Evolutionary conservation across 2,888 invertebrate species (phyloP).

Genomic region (Calameuta pallipes): DNA sequence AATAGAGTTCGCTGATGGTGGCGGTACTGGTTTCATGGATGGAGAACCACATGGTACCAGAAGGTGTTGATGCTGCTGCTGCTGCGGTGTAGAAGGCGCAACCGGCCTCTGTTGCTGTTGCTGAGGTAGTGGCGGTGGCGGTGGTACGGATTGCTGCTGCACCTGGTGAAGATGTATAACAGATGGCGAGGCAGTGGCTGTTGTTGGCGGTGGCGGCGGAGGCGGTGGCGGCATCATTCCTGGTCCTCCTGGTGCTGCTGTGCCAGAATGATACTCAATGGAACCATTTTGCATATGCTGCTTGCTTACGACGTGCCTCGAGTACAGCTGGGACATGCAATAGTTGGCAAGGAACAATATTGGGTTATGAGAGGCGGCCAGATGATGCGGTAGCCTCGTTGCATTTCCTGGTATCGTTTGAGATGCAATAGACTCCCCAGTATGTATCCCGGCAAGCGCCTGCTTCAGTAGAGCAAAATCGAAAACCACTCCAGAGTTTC

Average conservation of each 20-base stretch:
- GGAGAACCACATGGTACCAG: conserved; percentile 61
- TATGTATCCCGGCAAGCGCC: conserved; percentile 74
- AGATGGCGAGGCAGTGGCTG: conserved; percentile 39
- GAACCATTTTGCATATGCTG: conserved; percentile 70
- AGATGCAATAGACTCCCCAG: conserved; percentile 68
- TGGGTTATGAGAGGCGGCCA: conserved; percentile 73
- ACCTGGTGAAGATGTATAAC: conserved; percentile 25
- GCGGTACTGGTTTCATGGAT: conserved; percentile 52
- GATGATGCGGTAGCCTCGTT: conserved; percentile 44
- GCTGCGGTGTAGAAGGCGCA: conserved; percentile 33
- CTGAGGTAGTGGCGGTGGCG: conserved; percentile 53
- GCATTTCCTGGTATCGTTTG: conserved; percentile 45
- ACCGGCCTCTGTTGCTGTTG: conserved; percentile 41
- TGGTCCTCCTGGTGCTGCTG: not conserved
- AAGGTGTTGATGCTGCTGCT: conserved; percentile 34
- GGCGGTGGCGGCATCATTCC: conserved; percentile 48
- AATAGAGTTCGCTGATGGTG: conserved; percentile 48
- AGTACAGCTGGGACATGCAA: conserved; percentile 80
- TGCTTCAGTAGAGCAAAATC: conserved; percentile 77
- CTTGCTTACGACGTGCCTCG: conserved; percentile 73
- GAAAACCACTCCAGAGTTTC: conserved; percentile 75
- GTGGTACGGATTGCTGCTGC: conserved; percentile 51
- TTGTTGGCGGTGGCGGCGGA: conserved; percentile 31
- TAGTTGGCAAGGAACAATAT: conserved; percentile 81
- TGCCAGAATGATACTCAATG: conserved; percentile 59